Conservation (phyloP, 2,797 vertebrate genomes). For the Borostomias antarcticus region DNA sequence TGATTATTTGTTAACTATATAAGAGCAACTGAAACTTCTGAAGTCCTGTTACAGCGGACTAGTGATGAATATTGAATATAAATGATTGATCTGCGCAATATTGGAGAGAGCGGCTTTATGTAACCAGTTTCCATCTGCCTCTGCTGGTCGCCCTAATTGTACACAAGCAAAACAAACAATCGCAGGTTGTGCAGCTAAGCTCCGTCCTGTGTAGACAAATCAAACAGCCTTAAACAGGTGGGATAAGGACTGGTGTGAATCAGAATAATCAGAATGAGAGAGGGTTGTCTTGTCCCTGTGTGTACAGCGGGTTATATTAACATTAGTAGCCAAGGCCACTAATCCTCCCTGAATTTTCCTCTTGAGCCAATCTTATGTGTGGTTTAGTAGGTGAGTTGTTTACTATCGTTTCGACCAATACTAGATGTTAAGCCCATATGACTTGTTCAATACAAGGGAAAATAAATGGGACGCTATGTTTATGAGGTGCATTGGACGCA, state of each 20-base stretch:
- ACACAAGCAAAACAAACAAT: conserved; percentile 67
- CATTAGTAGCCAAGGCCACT: too few species aligned
- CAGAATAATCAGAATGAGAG: conserved; percentile 11
- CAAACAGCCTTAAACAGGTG: conserved; percentile 26
- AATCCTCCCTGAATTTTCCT: background rate
- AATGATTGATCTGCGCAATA: conserved; percentile 64
- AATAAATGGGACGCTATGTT: background rate
- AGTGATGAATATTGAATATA: conserved; percentile 36
- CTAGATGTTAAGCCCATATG: background rate
- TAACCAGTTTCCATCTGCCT: conserved; percentile 75
- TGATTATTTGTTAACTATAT: too few species aligned
- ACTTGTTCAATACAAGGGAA: background rate
- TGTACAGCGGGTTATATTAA: too few species aligned
- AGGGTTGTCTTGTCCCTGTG: conserved; percentile 5
- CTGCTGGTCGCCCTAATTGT: conserved; percentile 59
- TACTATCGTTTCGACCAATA: background rate
- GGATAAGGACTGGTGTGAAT: conserved; percentile 15
- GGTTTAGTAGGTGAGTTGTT: conserved; percentile 1
- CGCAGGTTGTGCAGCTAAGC: conserved; percentile 46
- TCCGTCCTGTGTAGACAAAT: conserved; percentile 38
- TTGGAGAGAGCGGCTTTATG: conserved; percentile 69
- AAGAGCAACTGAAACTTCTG: background rate
- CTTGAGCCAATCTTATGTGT: background rate
- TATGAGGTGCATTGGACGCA: background rate
- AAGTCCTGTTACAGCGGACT: background rate